These are phyloP conservation scores for Bufo bufo DNA, from an alignment of 2,113 vertebrate genomes.

Conservation along the genomic window DNA sequence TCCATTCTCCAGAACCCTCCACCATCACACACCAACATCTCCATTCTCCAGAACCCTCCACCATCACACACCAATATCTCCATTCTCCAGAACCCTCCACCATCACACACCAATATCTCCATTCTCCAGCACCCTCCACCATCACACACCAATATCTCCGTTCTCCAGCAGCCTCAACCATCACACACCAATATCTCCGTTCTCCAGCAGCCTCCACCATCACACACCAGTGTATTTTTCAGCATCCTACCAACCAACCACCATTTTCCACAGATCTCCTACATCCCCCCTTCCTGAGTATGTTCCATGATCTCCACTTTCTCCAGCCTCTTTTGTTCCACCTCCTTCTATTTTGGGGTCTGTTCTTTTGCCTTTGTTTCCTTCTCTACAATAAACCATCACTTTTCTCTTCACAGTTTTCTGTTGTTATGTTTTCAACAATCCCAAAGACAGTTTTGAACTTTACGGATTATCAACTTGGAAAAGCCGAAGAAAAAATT, in stretches of 20 bases:
- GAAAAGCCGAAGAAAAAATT: background rate
- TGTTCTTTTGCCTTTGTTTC: background rate
- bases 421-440: background rate
- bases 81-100: too few relatives aligned
- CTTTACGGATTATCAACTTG: background rate
- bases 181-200: background rate
- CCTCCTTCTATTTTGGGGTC: background rate
- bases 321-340: background rate
- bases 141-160: background rate
- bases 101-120: background rate
- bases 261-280: background rate
- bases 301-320: background rate
- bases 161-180: too few relatives aligned
- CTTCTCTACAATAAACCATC: background rate
- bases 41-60: background rate
- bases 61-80: background rate
- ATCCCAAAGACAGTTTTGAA: background rate
- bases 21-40: too few relatives aligned
- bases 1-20: too few relatives aligned
- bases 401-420: slow-evolving; percentile 14
- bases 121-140: background rate
- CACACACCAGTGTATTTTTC: too few relatives aligned
- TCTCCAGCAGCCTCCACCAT: background rate
- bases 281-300: background rate
- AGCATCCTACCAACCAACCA: too few relatives aligned